Evolutionary conservation across 2,797 vertebrate genomes (phyloP).

Genomic region (Eupleurogrammus muticus): DNA sequence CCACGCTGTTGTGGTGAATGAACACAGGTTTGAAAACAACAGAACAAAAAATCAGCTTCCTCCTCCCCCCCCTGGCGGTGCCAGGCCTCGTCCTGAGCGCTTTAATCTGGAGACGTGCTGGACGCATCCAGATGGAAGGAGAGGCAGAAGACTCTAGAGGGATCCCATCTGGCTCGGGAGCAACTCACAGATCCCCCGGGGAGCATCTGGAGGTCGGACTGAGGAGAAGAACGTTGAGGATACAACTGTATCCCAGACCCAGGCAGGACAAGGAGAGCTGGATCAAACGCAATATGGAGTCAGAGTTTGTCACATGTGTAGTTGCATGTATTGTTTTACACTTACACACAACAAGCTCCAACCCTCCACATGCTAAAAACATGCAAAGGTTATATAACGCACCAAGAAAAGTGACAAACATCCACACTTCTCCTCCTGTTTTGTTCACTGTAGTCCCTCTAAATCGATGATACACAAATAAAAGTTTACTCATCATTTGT

Average conservation of each 20-base stretch:
- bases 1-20: no score
- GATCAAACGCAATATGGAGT: constrained; percentile 6
- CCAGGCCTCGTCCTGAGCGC: neutral
- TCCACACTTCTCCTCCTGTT: neutral
- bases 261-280: neutral
- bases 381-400: neutral
- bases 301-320: constrained; percentile 2
- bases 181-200: neutral
- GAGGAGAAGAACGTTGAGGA: constrained; percentile 4
- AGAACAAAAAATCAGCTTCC: no score
- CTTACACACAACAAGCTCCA: constrained; percentile 43
- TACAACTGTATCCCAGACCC: neutral
- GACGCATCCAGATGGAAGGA: neutral
- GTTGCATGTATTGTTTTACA: no score
- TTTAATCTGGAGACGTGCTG: constrained; percentile 3
- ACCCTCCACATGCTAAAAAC: constrained; percentile 31
- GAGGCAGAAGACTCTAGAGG: neutral
- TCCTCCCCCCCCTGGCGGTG: no score
- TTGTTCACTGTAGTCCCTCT: neutral
- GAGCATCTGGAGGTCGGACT: neutral
- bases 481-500: neutral
- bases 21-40: neutral
- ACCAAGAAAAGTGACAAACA: constrained; percentile 4
- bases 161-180: constrained; percentile 2
- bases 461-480: neutral